Conservation (phyloP, 2,797 vertebrate species). For the Chanos chanos region DNA sequence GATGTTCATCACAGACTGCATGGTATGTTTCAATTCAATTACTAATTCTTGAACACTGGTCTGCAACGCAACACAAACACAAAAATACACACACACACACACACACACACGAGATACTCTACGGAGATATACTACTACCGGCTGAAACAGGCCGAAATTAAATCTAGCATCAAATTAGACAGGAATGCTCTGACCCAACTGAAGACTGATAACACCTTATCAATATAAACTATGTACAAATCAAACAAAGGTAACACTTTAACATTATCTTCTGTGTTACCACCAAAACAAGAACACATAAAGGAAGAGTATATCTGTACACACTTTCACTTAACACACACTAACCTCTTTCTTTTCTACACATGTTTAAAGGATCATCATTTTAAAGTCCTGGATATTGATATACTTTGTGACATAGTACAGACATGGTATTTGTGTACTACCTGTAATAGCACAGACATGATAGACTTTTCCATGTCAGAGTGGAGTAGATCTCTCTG, state of each 20-base stretch:
- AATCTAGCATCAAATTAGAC: background rate
- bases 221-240: slow-evolving; percentile 55
- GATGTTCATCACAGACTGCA: too few species aligned
- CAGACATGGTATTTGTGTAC: too few species aligned
- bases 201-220: background rate
- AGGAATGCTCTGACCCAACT: too few species aligned
- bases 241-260: slow-evolving; percentile 26
- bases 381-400: slow-evolving; percentile 38
- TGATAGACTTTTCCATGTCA: slow-evolving; percentile 10
- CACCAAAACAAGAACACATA: slow-evolving; percentile 46
- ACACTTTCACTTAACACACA: slow-evolving; percentile 25
- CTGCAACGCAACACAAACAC: slow-evolving; percentile 18
- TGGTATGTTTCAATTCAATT: background rate
- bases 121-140: background rate
- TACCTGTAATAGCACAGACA: too few species aligned
- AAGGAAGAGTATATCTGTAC: slow-evolving; percentile 57
- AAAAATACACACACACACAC: slow-evolving; percentile 13
- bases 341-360: slow-evolving; percentile 48
- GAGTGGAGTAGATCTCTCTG: background rate
- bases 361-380: slow-evolving; percentile 50
- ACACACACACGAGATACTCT: background rate
- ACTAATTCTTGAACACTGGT: slow-evolving; percentile 12
- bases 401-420: slow-evolving; percentile 24
- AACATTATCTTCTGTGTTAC: slow-evolving; percentile 8
- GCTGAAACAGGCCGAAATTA: background rate